These are phyloP conservation scores for Plebejus anna DNA, from an alignment of 2,888 invertebrate species.

Conservation along the genomic window DNA sequence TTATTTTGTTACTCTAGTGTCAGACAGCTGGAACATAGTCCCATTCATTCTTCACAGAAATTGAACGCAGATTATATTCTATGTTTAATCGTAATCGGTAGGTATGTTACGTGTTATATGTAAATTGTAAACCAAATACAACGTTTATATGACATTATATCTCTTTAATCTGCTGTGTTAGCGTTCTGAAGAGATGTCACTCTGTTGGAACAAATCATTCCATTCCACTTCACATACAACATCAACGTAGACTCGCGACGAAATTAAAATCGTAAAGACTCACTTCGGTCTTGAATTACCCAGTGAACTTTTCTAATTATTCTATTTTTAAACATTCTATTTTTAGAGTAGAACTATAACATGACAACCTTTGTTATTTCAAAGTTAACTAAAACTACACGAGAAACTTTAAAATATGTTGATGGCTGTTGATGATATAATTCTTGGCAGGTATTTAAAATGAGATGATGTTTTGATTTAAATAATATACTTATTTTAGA, in stretches of 20 bases:
- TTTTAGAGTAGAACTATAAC: background rate
- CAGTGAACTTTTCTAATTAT: background rate
- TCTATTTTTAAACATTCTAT: background rate
- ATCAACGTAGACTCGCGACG: background rate
- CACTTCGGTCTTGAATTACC: background rate
- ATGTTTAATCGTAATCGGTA: no score
- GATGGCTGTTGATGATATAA: no score
- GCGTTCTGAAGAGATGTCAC: slow-evolving; percentile 11
- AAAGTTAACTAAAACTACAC: background rate
- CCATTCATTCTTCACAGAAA: no score
- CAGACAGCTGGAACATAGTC: no score
- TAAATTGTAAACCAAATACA: background rate
- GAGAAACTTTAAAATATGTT: background rate
- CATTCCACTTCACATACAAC: slow-evolving; percentile 12
- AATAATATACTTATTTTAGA: no score
- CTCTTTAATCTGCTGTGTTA: background rate
- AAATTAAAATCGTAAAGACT: slow-evolving; percentile 19
- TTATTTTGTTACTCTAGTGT: no score
- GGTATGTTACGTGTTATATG: no score
- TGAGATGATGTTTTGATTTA: no score
- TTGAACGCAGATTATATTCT: no score
- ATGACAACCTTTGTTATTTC: background rate
- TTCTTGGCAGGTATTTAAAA: no score
- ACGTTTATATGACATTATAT: background rate
- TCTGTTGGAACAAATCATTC: slow-evolving; percentile 22